phyloP scores from a whole-genome alignment of 2,797 vertebrate species.

The Acanthurus tractus region DNA sequence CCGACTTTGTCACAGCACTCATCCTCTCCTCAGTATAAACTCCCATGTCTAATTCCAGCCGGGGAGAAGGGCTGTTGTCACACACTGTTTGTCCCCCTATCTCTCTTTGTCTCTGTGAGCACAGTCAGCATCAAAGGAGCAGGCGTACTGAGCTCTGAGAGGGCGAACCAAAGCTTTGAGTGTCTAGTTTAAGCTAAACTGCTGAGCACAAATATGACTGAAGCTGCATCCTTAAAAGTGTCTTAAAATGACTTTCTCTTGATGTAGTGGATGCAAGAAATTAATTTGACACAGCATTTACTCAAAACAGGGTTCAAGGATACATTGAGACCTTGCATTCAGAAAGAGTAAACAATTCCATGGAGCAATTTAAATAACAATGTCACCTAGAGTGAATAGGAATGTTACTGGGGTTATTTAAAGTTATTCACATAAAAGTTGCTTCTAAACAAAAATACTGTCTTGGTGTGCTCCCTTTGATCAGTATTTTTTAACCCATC shows the following conservation, averaged over 20 bases:
- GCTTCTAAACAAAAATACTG: neutral
- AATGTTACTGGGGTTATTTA: neutral
- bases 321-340: neutral
- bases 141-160: constrained; percentile 65
- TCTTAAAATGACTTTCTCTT: constrained; percentile 60
- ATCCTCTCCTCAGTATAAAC: constrained; percentile 77
- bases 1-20: constrained; percentile 83
- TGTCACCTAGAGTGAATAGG: constrained; percentile 4
- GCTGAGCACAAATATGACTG: constrained; percentile 72
- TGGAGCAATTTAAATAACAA: constrained; percentile 20
- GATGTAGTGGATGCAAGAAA: constrained; percentile 57
- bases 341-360: constrained; percentile 16
- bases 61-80: constrained; percentile 78
- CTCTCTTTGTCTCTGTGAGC: constrained; percentile 72
- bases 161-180: constrained; percentile 69
- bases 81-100: constrained; percentile 72
- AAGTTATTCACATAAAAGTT: neutral
- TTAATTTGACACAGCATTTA: constrained; percentile 53
- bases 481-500: neutral
- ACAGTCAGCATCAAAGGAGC: constrained; percentile 81
- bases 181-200: constrained; percentile 66
- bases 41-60: constrained; percentile 77
- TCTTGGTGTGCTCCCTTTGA: neutral
- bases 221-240: constrained; percentile 64
- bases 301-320: constrained; percentile 18